Conservation (phyloP, 1,140 invertebrate species). For the Drosophila murphyi region DNA sequence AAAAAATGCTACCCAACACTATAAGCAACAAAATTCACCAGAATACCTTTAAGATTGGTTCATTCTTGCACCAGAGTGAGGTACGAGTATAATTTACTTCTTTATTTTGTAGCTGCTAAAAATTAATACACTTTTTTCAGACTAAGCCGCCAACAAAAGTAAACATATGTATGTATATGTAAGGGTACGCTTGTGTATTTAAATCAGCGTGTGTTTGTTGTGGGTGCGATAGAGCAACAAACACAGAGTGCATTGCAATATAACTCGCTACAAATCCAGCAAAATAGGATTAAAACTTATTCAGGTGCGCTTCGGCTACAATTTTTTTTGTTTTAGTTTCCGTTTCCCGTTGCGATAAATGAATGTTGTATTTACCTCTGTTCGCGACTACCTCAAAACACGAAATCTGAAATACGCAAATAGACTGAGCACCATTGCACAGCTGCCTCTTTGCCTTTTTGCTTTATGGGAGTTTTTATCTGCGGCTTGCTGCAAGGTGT, state of each 20-base stretch:
- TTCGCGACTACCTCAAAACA: slow-evolving; percentile 25
- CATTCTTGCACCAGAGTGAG: too few relatives aligned
- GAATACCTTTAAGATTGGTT: too few relatives aligned
- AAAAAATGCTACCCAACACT: too few relatives aligned
- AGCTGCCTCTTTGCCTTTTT: slow-evolving; percentile 75
- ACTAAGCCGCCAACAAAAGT: slow-evolving; percentile 4
- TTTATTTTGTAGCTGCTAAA: background rate
- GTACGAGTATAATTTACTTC: background rate
- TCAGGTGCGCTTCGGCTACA: slow-evolving; percentile 43
- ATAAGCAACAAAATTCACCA: too few relatives aligned
- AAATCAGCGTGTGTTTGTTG: background rate
- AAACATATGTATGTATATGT: background rate
- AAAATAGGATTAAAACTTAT: slow-evolving; percentile 78
- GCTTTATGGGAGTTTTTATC: slow-evolving; percentile 71
- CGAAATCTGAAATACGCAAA: slow-evolving; percentile 72
- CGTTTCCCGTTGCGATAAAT: slow-evolving; percentile 55
- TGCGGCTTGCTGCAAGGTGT: slow-evolving; percentile 55
- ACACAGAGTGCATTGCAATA: slow-evolving; percentile 32
- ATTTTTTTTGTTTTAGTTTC: slow-evolving; percentile 15
- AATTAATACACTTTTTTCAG: background rate
- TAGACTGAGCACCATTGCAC: slow-evolving; percentile 56
- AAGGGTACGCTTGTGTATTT: background rate
- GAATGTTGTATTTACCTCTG: slow-evolving; percentile 46
- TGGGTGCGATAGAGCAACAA: slow-evolving; percentile 1
- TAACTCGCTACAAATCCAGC: slow-evolving; percentile 62